Percentiles rank a stretch among this genome's conserved stretches.
Evolutionary conservation across 1,140 invertebrate genomes (phyloP).

Genomic region (Drosophila bocki): DNA sequence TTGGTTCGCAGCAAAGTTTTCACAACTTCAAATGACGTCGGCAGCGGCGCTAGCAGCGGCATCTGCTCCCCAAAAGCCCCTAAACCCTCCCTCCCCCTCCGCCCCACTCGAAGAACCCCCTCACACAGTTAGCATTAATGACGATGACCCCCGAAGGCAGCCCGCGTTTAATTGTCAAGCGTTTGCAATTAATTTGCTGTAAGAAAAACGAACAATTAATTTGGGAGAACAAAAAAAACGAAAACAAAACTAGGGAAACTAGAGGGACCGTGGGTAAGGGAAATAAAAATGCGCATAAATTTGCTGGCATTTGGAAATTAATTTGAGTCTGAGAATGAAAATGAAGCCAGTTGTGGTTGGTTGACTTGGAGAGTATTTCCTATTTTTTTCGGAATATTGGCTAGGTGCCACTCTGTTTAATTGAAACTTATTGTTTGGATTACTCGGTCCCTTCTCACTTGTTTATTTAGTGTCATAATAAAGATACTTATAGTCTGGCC

Average conservation of each 20-base stretch:
- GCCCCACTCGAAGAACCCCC: background rate
- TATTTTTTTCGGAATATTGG: slow-evolving; percentile 1
- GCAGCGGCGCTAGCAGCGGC: slow-evolving; percentile 41
- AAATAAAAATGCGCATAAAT: slow-evolving; percentile 55
- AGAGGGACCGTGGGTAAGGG: slow-evolving; percentile 18
- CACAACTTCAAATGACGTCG: slow-evolving; percentile 60
- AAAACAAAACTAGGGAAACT: slow-evolving; percentile 19
- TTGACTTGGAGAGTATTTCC: slow-evolving; percentile 3
- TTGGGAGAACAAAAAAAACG: slow-evolving; percentile 35
- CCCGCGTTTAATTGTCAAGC: slow-evolving; percentile 74
- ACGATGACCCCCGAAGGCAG: slow-evolving; percentile 58
- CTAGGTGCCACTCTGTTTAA: slow-evolving; percentile 16
- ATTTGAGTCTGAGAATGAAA: slow-evolving; percentile 40
- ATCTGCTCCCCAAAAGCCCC: slow-evolving; percentile 12
- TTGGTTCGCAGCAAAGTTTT: slow-evolving; percentile 76
- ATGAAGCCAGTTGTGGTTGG: slow-evolving; percentile 19
- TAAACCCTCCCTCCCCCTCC: background rate
- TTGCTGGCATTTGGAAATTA: slow-evolving; percentile 59
- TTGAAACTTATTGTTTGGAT: slow-evolving; percentile 28
- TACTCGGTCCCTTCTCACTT: background rate
- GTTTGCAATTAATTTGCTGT: slow-evolving; percentile 82
- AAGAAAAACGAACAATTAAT: slow-evolving; percentile 80
- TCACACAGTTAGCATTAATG: slow-evolving; percentile 54
- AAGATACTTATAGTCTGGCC: background rate
- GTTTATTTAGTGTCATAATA: slow-evolving; percentile 5